phyloP scores from a whole-genome alignment of 2,797 vertebrate genomes.

The Knipowitschia caucasica region DNA sequence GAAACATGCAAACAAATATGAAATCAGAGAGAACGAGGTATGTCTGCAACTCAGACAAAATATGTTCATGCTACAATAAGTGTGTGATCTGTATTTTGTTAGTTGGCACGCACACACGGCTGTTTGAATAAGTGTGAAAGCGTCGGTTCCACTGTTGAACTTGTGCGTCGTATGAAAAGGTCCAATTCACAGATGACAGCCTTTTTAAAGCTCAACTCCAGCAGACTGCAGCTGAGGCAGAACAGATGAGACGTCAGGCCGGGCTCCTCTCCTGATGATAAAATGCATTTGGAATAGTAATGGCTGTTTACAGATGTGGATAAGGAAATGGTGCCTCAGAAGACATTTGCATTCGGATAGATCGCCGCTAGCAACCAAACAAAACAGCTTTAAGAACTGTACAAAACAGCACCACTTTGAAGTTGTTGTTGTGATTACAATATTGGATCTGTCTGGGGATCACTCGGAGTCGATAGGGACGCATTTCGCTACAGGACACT shows the following conservation, averaged over 20 bases:
- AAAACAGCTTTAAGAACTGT: neutral
- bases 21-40: slow-evolving; percentile 91
- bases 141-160: slow-evolving; percentile 11
- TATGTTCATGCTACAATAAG: slow-evolving; percentile 2
- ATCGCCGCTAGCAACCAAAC: neutral
- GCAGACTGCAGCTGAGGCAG: neutral
- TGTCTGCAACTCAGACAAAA: slow-evolving; percentile 35
- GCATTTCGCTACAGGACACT: no score
- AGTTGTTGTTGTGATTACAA: slow-evolving; percentile 12
- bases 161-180: slow-evolving; percentile 5
- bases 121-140: neutral
- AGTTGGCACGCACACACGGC: slow-evolving; percentile 6
- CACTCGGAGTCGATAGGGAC: slow-evolving; percentile 3
- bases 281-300: neutral
- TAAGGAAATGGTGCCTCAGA: slow-evolving; percentile 4
- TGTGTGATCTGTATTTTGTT: slow-evolving; percentile 10
- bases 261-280: neutral
- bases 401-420: slow-evolving; percentile 10
- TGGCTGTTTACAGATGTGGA: slow-evolving; percentile 1
- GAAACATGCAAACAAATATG: slow-evolving; percentile 86
- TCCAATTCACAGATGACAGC: slow-evolving; percentile 9
- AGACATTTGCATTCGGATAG: slow-evolving; percentile 7
- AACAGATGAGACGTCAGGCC: slow-evolving; percentile 7
- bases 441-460: neutral
- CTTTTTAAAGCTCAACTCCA: neutral